Evolutionary conservation across 2,797 vertebrate species (phyloP).

Genomic region (Coregonus ussuriensis): DNA sequence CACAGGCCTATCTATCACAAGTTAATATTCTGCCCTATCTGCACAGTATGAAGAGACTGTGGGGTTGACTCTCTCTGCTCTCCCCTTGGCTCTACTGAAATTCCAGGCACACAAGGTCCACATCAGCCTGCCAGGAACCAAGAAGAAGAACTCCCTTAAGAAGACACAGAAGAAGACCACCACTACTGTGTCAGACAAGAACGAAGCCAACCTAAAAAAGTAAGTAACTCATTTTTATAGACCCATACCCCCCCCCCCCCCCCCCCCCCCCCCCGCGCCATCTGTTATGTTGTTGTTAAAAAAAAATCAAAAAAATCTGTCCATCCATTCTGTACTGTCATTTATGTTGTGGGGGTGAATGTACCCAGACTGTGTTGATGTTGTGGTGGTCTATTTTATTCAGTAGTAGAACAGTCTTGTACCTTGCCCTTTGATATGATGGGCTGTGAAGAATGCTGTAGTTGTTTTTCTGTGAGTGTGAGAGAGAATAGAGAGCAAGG

Average conservation of each 20-base stretch:
- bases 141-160: slow-evolving; percentile 64
- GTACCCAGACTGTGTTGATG: too few relatives aligned
- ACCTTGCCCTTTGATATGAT: too few relatives aligned
- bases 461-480: too few relatives aligned
- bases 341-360: too few relatives aligned
- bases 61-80: neutral
- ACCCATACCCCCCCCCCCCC: too few relatives aligned
- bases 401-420: too few relatives aligned
- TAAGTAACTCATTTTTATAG: slow-evolving; percentile 39
- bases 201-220: slow-evolving; percentile 77
- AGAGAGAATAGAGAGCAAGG: too few relatives aligned
- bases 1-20: too few relatives aligned
- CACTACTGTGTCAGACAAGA: slow-evolving; percentile 45
- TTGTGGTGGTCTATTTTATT: too few relatives aligned
- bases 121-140: slow-evolving; percentile 66
- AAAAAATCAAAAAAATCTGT: too few relatives aligned
- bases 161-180: slow-evolving; percentile 60
- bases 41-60: neutral
- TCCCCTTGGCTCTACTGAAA: neutral
- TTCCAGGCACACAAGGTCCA: slow-evolving; percentile 73
- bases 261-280: neutral
- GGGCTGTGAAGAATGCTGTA: too few relatives aligned
- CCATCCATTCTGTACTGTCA: too few relatives aligned
- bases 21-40: neutral
- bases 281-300: neutral